Evolutionary conservation across 2,797 vertebrate genomes (phyloP).

Genomic region (Chaetodon trifasciatus): DNA sequence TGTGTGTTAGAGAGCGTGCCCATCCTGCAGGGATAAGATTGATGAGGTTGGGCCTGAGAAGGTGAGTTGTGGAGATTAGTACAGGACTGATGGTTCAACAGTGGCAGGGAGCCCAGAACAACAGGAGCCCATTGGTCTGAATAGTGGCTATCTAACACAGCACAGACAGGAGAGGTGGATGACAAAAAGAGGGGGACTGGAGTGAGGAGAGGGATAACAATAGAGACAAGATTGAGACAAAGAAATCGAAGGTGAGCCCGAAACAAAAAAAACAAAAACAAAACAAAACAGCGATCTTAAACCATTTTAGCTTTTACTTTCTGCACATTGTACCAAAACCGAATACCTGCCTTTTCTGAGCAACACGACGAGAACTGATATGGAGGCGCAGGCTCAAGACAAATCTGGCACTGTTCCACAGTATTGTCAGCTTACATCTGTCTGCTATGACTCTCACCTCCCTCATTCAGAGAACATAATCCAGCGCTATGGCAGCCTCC

Average conservation of each 20-base stretch:
- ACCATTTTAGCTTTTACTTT: constrained; percentile 42
- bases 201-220: constrained; percentile 43
- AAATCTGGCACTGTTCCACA: constrained; percentile 11
- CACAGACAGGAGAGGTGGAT: constrained; percentile 66
- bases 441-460: constrained; percentile 34
- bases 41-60: constrained; percentile 76
- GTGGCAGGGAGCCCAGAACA: constrained; percentile 82
- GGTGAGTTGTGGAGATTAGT: constrained; percentile 82
- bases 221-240: constrained; percentile 51
- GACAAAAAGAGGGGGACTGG: constrained; percentile 36
- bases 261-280: constrained; percentile 23
- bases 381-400: constrained; percentile 10
- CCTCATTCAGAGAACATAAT: constrained; percentile 87
- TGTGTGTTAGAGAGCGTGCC: constrained; percentile 40
- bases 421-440: constrained; percentile 53
- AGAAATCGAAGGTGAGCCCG: constrained; percentile 39
- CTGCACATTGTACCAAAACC: neutral
- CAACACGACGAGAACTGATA: neutral
- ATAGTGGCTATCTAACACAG: constrained; percentile 70
- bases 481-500: constrained; percentile 91
- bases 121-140: constrained; percentile 71
- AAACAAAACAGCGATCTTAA: constrained; percentile 19
- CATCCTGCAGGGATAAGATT: constrained; percentile 76
- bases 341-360: neutral
- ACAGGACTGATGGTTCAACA: constrained; percentile 80